These are phyloP conservation scores for Microtus pennsylvanicus DNA, from an alignment of 2,113 vertebrate species.

Conservation along the genomic window DNA sequence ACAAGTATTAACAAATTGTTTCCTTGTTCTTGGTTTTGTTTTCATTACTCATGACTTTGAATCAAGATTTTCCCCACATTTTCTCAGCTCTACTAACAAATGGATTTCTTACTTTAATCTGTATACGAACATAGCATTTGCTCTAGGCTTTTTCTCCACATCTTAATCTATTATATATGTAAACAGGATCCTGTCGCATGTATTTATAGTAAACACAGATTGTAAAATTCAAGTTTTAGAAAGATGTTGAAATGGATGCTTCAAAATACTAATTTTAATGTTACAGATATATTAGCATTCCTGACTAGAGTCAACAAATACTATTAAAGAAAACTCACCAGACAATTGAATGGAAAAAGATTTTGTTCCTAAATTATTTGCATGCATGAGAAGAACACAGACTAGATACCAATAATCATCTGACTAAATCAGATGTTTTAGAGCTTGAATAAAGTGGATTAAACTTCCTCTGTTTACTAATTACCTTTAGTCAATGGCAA, in stretches of 20 bases:
- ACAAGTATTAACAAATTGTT: not conserved
- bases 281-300: not conserved
- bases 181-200: not conserved
- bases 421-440: not conserved
- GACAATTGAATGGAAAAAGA: not conserved
- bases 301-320: not conserved
- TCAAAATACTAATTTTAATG: not conserved
- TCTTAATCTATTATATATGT: not conserved
- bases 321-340: not conserved
- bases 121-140: not conserved
- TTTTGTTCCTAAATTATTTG: not conserved
- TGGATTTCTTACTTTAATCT: not conserved
- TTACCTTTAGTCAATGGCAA: not conserved
- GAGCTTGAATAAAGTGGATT: rapidly evolving
- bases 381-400: not conserved
- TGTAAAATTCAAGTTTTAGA: conserved; percentile 29
- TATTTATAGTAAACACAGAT: not conserved
- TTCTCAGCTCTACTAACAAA: not conserved
- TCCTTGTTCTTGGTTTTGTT: not conserved
- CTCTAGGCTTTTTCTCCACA: not conserved
- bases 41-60: not conserved
- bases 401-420: not conserved
- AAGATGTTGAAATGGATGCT: not conserved
- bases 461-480: not conserved
- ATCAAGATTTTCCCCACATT: not conserved